Evolutionary conservation across 2,888 invertebrate species (phyloP).

Genomic region (Netelia melanura): DNA sequence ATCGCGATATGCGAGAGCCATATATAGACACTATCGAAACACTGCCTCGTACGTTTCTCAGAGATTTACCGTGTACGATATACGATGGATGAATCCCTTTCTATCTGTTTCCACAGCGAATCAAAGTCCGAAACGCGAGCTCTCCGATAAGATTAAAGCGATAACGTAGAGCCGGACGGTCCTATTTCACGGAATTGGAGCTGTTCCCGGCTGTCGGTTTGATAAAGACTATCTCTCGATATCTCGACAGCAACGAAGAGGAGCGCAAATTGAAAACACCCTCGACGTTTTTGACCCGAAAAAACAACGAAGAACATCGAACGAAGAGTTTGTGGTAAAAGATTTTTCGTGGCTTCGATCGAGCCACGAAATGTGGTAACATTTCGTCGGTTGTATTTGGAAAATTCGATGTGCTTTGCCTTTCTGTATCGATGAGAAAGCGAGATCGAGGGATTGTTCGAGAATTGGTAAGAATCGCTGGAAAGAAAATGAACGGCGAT

Average conservation of each 20-base stretch:
- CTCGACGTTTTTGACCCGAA: background rate
- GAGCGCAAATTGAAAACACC: slow-evolving; percentile 39
- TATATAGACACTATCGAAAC: background rate
- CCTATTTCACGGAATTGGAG: slow-evolving; percentile 24
- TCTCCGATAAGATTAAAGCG: slow-evolving; percentile 8
- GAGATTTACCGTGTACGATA: background rate
- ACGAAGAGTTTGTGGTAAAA: background rate
- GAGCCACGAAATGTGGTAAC: too few species aligned
- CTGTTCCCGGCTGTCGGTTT: background rate
- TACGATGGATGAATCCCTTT: slow-evolving; percentile 22
- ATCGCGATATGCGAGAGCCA: background rate
- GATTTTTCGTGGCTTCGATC: background rate
- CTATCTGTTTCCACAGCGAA: background rate
- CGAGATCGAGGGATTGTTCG: background rate
- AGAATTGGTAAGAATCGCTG: background rate
- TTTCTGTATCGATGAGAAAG: background rate
- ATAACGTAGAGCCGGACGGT: slow-evolving; percentile 29
- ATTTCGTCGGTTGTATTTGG: background rate
- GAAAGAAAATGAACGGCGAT: slow-evolving; percentile 3
- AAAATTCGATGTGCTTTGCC: background rate
- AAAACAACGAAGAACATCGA: background rate
- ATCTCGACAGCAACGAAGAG: background rate
- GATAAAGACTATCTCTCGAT: slow-evolving; percentile 1
- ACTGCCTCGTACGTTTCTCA: background rate
- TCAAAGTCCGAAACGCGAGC: background rate